Percentiles rank a stretch among this genome's conserved stretches.
phyloP scores from a whole-genome alignment of 2,888 invertebrate species.

The Oligia latruncula region DNA sequence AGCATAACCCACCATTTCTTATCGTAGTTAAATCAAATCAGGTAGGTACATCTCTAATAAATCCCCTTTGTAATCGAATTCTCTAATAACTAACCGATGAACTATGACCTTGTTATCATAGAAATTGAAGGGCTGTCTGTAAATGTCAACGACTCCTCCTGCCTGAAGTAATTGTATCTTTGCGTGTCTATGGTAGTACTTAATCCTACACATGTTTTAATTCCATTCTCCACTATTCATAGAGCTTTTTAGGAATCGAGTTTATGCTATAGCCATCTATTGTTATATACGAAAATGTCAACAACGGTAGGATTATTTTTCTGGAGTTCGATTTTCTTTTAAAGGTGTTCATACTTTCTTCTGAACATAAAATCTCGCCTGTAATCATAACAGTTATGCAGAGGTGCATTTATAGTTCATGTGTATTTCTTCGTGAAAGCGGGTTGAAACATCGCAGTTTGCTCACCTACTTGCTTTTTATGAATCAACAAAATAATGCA shows the following conservation, averaged over 20 bases:
- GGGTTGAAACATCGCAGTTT: neutral
- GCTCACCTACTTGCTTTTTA: neutral
- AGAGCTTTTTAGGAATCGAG: neutral
- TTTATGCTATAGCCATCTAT: neutral
- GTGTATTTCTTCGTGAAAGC: neutral
- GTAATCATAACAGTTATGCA: too few species aligned
- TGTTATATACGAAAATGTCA: constrained; percentile 3
- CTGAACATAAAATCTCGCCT: neutral
- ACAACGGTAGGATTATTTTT: neutral
- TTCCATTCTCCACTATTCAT: constrained; percentile 27
- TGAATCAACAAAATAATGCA: constrained; percentile 1
- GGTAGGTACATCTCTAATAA: constrained; percentile 17
- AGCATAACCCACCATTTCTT: neutral
- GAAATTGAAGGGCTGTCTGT: constrained; percentile 50
- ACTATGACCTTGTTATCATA: constrained; percentile 54
- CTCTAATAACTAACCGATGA: constrained; percentile 24
- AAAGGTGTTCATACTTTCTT: neutral
- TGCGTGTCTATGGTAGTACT: constrained; percentile 51
- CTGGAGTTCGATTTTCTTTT: neutral
- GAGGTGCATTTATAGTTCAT: neutral
- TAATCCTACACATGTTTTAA: constrained; percentile 11
- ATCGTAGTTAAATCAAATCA: constrained; percentile 19
- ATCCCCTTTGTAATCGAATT: constrained; percentile 24
- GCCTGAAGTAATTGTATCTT: constrained; percentile 56
- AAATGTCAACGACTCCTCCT: constrained; percentile 57